Conservation (phyloP, 2,113 vertebrate genomes). For the Oriolus oriolus region DNA sequence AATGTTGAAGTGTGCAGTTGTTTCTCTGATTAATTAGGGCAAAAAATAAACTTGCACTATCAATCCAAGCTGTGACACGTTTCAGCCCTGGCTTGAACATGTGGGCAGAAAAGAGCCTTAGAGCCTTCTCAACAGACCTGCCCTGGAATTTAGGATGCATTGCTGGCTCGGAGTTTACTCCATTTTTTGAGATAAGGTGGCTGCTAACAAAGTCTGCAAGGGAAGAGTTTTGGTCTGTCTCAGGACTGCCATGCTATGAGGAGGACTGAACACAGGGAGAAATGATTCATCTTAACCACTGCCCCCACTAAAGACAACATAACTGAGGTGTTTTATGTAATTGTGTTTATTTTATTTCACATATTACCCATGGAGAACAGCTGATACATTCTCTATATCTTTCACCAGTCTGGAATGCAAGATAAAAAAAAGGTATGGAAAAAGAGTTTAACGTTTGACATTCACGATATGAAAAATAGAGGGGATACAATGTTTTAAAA, state of each 20-base stretch:
- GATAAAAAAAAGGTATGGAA: slow-evolving; percentile 49
- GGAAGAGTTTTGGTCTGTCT: background rate
- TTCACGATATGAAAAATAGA: slow-evolving; percentile 75
- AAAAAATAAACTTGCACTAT: slow-evolving; percentile 59
- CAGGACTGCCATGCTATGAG: background rate
- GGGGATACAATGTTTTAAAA: slow-evolving; percentile 83
- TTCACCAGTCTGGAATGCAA: slow-evolving; percentile 72
- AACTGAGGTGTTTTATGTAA: slow-evolving; percentile 5
- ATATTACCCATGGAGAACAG: slow-evolving; percentile 78
- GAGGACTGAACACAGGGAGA: background rate
- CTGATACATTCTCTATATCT: slow-evolving; percentile 76
- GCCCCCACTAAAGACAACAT: background rate
- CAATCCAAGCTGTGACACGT: slow-evolving; percentile 51
- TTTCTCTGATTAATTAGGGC: slow-evolving; percentile 65
- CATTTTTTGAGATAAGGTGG: background rate
- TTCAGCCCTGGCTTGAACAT: slow-evolving; percentile 34
- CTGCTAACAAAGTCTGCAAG: background rate
- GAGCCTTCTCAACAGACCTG: background rate
- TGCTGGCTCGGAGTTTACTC: background rate
- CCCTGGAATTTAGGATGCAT: background rate
- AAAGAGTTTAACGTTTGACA: slow-evolving; percentile 73
- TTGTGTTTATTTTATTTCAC: slow-evolving; percentile 73
- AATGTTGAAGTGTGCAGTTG: slow-evolving; percentile 51
- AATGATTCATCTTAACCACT: background rate
- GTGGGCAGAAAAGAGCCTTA: background rate